These are phyloP conservation scores for Drosophila equinoxialis DNA, from an alignment of 1,140 invertebrate species.

Conservation along the genomic window DNA sequence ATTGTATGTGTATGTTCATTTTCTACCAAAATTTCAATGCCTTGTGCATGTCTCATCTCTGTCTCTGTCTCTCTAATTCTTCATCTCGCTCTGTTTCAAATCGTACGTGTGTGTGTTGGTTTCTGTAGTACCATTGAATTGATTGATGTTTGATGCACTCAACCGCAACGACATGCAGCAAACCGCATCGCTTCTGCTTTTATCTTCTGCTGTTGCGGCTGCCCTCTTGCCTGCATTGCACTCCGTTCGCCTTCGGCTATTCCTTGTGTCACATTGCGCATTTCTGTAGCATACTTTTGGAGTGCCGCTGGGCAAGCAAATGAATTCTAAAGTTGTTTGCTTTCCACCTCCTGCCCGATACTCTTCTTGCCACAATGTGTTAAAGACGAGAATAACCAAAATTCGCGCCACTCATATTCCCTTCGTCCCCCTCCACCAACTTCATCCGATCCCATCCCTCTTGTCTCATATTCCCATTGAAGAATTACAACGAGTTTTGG, in stretches of 20 bases:
- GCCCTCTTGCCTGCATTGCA: background rate
- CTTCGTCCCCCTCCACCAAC: background rate
- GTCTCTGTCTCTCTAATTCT: constrained; percentile 32
- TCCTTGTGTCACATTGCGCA: constrained; percentile 56
- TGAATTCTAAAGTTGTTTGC: constrained; percentile 43
- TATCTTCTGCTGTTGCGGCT: constrained; percentile 40
- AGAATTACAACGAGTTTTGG: constrained; percentile 59
- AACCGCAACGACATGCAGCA: constrained; percentile 77
- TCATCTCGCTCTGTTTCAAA: constrained; percentile 18
- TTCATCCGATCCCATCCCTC: background rate
- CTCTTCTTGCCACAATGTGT: constrained; percentile 9
- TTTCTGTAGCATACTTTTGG: constrained; percentile 72
- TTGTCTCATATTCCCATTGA: constrained; percentile 6
- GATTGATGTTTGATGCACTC: constrained; percentile 80
- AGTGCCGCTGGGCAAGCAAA: constrained; percentile 50
- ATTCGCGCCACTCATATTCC: constrained; percentile 3
- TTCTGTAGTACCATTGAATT: constrained; percentile 73
- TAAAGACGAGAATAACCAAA: constrained; percentile 39
- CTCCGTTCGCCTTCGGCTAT: background rate
- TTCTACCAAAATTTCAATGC: constrained; percentile 58
- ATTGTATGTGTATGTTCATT: constrained; percentile 42
- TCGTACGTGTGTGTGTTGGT: constrained; percentile 39
- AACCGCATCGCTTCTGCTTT: constrained; percentile 63
- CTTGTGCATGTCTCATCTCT: constrained; percentile 40
- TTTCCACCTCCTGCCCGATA: background rate